Conservation (phyloP, 2,797 vertebrate species). For the Danio jaintianensis region DNA sequence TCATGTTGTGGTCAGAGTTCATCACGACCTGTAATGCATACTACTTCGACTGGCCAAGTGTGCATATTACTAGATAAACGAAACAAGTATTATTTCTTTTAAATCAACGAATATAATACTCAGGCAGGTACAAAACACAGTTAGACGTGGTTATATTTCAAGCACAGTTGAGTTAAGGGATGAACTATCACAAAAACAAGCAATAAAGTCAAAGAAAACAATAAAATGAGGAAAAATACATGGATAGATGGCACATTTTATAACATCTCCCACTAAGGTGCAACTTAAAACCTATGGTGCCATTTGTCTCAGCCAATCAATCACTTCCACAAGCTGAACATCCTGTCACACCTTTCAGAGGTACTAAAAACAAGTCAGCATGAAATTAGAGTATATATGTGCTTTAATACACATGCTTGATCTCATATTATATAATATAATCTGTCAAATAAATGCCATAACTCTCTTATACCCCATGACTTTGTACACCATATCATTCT, state of each 20-base stretch:
- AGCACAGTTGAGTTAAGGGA: not conserved
- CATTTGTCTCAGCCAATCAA: constrained; percentile 34
- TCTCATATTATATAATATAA: not conserved
- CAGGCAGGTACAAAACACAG: not conserved
- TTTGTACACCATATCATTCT: no score
- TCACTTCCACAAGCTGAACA: constrained; percentile 16
- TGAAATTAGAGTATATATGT: not conserved
- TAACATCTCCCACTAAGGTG: constrained; percentile 18
- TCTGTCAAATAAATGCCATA: not conserved
- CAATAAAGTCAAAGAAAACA: not conserved
- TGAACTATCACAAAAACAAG: not conserved
- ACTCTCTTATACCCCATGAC: no score
- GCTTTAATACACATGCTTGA: not conserved
- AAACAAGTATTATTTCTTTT: not conserved
- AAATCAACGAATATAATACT: constrained; percentile 1
- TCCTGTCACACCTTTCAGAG: constrained; percentile 26
- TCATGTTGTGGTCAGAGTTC: constrained; percentile 15
- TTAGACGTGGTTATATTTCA: constrained; percentile 22
- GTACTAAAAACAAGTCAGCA: not conserved
- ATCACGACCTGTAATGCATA: constrained; percentile 33
- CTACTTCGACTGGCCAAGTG: constrained; percentile 1
- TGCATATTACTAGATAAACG: constrained; percentile 15
- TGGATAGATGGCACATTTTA: not conserved
- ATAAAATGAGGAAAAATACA: not conserved
- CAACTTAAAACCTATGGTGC: constrained; percentile 1